Percentiles rank a stretch among this genome's conserved stretches.
Conservation (phyloP, 2,888 invertebrate genomes). For the Lochmaea capreae region DNA sequence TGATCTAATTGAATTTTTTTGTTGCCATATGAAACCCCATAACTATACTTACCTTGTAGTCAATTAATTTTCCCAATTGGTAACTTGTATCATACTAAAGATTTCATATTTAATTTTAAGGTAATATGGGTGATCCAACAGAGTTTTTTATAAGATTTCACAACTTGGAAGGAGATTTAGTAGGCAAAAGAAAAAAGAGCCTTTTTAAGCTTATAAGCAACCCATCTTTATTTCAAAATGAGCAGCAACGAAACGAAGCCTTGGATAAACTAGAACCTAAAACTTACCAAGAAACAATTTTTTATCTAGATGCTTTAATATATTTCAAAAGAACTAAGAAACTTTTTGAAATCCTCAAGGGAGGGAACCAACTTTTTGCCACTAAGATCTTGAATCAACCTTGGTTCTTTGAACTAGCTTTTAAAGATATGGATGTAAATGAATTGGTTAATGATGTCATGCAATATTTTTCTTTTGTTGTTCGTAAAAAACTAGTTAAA, state of each 20-base stretch:
- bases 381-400: conserved; percentile 48
- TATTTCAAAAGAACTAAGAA: conserved; percentile 42
- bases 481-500: conserved; percentile 50
- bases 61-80: too few relatives aligned
- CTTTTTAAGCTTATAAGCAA: conserved; percentile 45
- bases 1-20: too few relatives aligned
- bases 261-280: conserved; percentile 43
- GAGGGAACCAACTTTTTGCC: conserved; percentile 47
- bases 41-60: too few relatives aligned
- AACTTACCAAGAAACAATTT: conserved; percentile 49
- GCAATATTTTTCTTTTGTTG: conserved; percentile 46
- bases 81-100: too few relatives aligned
- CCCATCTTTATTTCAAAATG: conserved; percentile 22
- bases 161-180: conserved; percentile 45
- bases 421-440: conserved; percentile 39
- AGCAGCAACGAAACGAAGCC: conserved; percentile 26
- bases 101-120: too few relatives aligned
- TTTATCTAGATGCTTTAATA: conserved; percentile 50
- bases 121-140: conserved; percentile 21
- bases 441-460: conserved; percentile 46
- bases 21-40: too few relatives aligned
- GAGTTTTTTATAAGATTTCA: conserved; percentile 47
- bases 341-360: conserved; percentile 45
- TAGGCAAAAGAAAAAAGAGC: conserved; percentile 46
- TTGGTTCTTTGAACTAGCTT: conserved; percentile 51